phyloP scores from a whole-genome alignment of 1,140 invertebrate genomes.

The Sesamia nonagrioides region DNA sequence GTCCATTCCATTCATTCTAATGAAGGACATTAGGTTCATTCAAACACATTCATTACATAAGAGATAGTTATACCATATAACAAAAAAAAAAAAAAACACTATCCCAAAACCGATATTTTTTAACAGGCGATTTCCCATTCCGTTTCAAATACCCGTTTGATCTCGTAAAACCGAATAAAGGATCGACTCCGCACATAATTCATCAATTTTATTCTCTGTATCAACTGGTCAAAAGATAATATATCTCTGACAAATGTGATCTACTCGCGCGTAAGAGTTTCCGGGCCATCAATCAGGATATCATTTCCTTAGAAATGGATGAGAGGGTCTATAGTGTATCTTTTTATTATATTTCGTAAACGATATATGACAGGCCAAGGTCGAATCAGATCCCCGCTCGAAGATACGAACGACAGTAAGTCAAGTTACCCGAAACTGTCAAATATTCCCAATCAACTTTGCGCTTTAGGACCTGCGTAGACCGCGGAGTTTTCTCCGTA shows the following conservation, averaged over 20 bases:
- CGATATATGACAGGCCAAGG: conserved; percentile 4
- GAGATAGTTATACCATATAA: no score
- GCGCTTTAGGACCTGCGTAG: no score
- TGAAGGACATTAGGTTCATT: no score
- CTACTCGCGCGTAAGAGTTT: conserved; percentile 1
- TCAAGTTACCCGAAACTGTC: no score
- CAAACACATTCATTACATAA: no score
- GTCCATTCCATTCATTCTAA: no score
- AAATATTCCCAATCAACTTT: no score
- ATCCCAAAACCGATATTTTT: no score
- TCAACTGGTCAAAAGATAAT: conserved; percentile 9
- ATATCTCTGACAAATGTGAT: neutral
- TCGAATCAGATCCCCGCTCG: no score
- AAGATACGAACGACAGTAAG: no score
- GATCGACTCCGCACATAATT: conserved; percentile 1
- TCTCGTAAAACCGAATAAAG: neutral
- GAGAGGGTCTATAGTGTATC: neutral
- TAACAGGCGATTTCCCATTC: neutral
- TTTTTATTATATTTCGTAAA: conserved; percentile 6
- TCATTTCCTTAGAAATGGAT: conserved; percentile 21
- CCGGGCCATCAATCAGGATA: conserved; percentile 13
- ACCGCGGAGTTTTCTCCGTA: no score
- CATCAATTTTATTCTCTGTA: neutral
- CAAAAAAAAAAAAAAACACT: no score
- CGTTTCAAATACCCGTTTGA: neutral